phyloP scores from a whole-genome alignment of 2,113 vertebrate genomes.

The Corythornis madagascariensis region DNA sequence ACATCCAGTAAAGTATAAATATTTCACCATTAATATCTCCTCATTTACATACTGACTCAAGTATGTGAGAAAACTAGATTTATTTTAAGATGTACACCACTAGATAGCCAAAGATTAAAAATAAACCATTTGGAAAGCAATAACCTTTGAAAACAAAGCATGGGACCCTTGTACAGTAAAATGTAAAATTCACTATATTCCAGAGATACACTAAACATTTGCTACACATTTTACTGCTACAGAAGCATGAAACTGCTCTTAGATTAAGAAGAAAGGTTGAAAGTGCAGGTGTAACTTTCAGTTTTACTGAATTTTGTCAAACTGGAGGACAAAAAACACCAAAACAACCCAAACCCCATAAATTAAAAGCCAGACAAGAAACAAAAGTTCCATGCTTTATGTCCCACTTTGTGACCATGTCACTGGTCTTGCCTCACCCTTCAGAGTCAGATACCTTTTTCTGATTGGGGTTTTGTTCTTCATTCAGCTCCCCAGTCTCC shows the following conservation, averaged over 20 bases:
- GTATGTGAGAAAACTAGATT: not conserved
- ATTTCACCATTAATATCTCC: not conserved
- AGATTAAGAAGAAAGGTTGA: not conserved
- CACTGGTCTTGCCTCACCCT: not conserved
- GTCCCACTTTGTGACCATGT: not conserved
- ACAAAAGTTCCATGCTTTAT: not conserved
- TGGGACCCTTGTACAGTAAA: not conserved
- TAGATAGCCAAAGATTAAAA: not conserved
- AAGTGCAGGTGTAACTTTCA: not conserved
- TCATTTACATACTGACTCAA: not conserved
- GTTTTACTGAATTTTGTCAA: not conserved
- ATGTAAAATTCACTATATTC: not conserved
- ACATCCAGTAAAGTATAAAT: not conserved
- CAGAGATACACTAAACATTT: not conserved
- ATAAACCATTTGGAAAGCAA: not conserved
- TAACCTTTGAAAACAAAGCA: not conserved
- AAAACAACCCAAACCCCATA: not conserved
- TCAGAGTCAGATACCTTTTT: constrained; percentile 86
- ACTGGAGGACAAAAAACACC: not conserved
- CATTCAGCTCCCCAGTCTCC: constrained; percentile 83
- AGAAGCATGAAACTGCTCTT: not conserved
- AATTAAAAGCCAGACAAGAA: not conserved
- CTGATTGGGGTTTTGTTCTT: constrained; percentile 78
- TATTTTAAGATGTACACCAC: not conserved
- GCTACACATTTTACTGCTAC: not conserved